Percentiles rank a stretch among this genome's conserved stretches.
These are phyloP conservation scores for Bubo scandiacus DNA, from an alignment of 2,113 vertebrate species.

Conservation along the genomic window DNA sequence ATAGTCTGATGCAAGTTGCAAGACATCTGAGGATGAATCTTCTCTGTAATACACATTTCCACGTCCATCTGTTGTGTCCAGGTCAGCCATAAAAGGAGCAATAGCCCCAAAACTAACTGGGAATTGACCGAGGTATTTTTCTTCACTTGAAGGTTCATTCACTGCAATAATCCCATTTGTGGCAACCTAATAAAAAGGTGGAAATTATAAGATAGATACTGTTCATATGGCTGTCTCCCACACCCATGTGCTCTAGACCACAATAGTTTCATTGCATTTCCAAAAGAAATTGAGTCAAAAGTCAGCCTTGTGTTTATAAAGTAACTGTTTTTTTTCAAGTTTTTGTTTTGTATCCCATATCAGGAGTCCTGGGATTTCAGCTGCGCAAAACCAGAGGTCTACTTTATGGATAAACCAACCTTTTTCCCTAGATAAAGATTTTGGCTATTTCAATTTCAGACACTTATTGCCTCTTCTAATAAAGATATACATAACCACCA, in stretches of 20 bases:
- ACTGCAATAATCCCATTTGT: conserved; percentile 89
- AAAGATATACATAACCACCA: background rate
- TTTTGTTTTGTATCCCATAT: background rate
- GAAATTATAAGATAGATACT: background rate
- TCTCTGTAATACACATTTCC: conserved; percentile 87
- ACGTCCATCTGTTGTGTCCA: conserved; percentile 83
- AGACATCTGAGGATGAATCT: conserved; percentile 74
- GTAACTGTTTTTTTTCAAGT: background rate
- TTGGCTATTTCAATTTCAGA: background rate
- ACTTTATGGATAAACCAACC: background rate
- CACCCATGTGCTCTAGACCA: background rate
- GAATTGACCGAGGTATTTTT: conserved; percentile 80
- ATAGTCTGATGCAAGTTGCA: conserved; percentile 71
- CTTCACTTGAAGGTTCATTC: conserved; percentile 74
- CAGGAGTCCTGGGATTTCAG: background rate
- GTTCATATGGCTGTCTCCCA: background rate
- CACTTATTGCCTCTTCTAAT: background rate
- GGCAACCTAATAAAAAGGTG: conserved; percentile 76
- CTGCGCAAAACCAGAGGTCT: background rate
- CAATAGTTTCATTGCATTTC: background rate
- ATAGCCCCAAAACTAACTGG: conserved; percentile 83
- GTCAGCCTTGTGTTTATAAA: background rate
- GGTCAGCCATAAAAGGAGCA: conserved; percentile 85
- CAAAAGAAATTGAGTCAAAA: background rate
- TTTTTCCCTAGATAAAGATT: background rate